phyloP scores from a whole-genome alignment of 1,140 invertebrate species.

The Drosophila teissieri region DNA sequence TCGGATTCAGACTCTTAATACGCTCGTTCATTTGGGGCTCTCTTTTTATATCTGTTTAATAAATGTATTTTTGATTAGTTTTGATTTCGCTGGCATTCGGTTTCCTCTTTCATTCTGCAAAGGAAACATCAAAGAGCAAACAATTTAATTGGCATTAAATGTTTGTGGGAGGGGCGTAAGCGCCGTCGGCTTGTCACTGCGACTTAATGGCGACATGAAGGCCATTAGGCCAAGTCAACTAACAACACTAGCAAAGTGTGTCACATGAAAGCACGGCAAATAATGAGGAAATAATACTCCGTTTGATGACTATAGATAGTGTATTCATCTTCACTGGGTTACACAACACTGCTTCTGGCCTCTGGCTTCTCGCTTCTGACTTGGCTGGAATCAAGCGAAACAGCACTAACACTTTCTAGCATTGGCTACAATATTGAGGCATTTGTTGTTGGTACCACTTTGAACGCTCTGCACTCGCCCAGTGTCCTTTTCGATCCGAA shows the following conservation, averaged over 20 bases:
- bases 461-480: slow-evolving; percentile 7
- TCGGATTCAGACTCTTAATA: slow-evolving; percentile 11
- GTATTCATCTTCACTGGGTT: slow-evolving; percentile 13
- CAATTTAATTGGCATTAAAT: slow-evolving; percentile 39
- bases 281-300: background rate
- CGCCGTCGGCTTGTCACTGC: slow-evolving; percentile 52
- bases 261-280: slow-evolving; percentile 2
- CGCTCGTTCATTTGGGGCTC: slow-evolving; percentile 28
- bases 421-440: slow-evolving; percentile 22
- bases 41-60: slow-evolving; percentile 15
- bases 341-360: slow-evolving; percentile 37
- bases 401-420: slow-evolving; percentile 46
- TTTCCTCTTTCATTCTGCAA: slow-evolving; percentile 12
- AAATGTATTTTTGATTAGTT: slow-evolving; percentile 15
- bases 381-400: slow-evolving; percentile 34
- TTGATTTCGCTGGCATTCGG: slow-evolving; percentile 11
- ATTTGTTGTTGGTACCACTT: slow-evolving; percentile 47
- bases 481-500: slow-evolving; percentile 32
- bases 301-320: background rate
- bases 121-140: slow-evolving; percentile 28
- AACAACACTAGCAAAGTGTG: slow-evolving; percentile 47
- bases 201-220: slow-evolving; percentile 68
- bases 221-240: slow-evolving; percentile 54
- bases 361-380: slow-evolving; percentile 5
- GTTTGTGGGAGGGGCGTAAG: slow-evolving; percentile 18